These are phyloP conservation scores for Scelioninae gen. 1 DNA, from an alignment of 2,888 invertebrate genomes.

Conservation along the genomic window DNA sequence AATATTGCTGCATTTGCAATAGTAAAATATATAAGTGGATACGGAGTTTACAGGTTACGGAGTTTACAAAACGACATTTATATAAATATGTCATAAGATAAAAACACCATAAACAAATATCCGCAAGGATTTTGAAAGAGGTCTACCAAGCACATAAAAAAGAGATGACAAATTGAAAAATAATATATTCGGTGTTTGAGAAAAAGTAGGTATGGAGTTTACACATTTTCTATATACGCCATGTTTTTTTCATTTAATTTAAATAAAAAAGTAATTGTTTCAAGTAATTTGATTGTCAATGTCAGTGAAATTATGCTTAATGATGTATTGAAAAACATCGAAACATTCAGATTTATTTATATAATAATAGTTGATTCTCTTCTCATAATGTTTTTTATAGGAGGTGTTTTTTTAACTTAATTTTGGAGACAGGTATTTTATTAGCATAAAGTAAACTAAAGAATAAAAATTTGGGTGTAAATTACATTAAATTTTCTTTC, in stretches of 20 bases:
- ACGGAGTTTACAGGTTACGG: slow-evolving; percentile 20
- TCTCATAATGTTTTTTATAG: slow-evolving; percentile 6
- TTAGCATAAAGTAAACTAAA: slow-evolving; percentile 12
- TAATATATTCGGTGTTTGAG: neutral
- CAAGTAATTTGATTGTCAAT: slow-evolving; percentile 17
- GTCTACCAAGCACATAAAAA: slow-evolving; percentile 4
- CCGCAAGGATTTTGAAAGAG: slow-evolving; percentile 9
- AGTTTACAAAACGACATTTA: neutral
- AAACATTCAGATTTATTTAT: slow-evolving; percentile 14
- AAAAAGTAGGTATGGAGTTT: slow-evolving; percentile 9
- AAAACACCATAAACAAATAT: slow-evolving; percentile 20
- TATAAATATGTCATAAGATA: slow-evolving; percentile 16
- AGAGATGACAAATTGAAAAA: slow-evolving; percentile 1
- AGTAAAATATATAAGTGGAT: slow-evolving; percentile 20
- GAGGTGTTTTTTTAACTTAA: slow-evolving; percentile 15
- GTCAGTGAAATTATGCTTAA: slow-evolving; percentile 11
- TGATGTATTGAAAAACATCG: slow-evolving; percentile 17
- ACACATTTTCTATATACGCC: slow-evolving; percentile 19
- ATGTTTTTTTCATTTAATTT: slow-evolving; percentile 28
- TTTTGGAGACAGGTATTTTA: slow-evolving; percentile 15
- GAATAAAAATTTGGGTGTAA: slow-evolving; percentile 8
- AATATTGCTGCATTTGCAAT: slow-evolving; percentile 13
- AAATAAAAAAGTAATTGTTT: slow-evolving; percentile 24
- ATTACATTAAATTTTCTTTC: slow-evolving; percentile 6
- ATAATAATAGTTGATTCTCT: slow-evolving; percentile 18